Evolutionary conservation across 2,113 vertebrate genomes (phyloP).

Genomic region (Conger conger): DNA sequence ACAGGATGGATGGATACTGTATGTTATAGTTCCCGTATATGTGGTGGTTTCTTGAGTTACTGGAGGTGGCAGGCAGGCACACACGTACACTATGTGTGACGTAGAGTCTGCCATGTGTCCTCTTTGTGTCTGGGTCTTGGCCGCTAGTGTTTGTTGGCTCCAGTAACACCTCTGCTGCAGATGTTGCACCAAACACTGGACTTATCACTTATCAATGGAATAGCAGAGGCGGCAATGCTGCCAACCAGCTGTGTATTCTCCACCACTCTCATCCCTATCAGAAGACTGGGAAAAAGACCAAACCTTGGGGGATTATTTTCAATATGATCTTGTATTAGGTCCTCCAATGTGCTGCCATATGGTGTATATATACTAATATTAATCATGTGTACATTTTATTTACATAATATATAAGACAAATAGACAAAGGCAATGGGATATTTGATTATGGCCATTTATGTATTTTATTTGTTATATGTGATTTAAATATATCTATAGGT

Average conservation of each 20-base stretch:
- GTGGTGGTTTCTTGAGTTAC: background rate
- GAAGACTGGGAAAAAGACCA: background rate
- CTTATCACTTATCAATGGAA: background rate
- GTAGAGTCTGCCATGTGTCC: background rate
- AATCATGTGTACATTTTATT: background rate
- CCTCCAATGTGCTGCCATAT: background rate
- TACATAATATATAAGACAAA: background rate
- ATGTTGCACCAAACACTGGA: constrained; percentile 2
- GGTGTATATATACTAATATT: background rate
- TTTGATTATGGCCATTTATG: background rate
- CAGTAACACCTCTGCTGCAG: background rate
- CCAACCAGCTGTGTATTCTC: background rate
- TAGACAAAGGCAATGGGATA: background rate
- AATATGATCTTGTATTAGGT: background rate
- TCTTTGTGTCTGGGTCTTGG: background rate
- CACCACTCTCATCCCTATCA: background rate
- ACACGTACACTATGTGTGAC: background rate
- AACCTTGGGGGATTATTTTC: background rate
- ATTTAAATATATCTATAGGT: background rate
- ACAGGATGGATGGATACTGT: background rate
- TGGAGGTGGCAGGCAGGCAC: too few relatives aligned
- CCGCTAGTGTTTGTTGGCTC: background rate
- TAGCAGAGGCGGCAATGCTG: background rate
- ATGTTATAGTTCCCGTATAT: background rate
- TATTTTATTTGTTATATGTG: background rate